A percentile compares a stretch with the other conserved stretches of the same genome.
These are phyloP conservation scores for Equus przewalskii DNA, from an alignment of 2,113 vertebrate species.

Conservation along the genomic window DNA sequence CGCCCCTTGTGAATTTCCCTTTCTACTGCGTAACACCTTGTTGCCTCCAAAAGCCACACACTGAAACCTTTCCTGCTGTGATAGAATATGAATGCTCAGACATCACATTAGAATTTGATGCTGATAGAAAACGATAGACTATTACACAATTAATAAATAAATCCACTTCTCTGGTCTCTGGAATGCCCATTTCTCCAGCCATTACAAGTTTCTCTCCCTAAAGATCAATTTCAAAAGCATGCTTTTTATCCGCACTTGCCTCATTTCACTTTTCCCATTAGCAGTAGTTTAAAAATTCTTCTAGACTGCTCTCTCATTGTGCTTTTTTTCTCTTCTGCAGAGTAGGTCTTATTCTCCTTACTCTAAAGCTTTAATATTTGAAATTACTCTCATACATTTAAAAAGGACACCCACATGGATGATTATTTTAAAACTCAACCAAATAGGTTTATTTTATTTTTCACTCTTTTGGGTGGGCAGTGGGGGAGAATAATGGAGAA, in stretches of 20 bases:
- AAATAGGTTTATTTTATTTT: background rate
- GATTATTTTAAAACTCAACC: background rate
- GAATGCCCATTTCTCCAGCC: background rate
- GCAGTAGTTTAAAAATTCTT: conserved; percentile 1
- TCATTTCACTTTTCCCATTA: conserved; percentile 31
- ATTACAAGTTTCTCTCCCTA: background rate
- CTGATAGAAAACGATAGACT: background rate
- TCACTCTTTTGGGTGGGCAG: background rate
- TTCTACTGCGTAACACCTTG: background rate
- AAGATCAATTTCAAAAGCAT: background rate
- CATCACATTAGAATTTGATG: background rate
- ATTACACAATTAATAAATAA: background rate
- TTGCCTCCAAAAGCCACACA: background rate
- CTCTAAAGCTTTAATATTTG: conserved; percentile 22
- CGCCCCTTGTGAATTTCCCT: background rate
- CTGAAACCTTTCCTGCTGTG: background rate
- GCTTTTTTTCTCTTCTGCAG: background rate
- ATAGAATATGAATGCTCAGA: background rate
- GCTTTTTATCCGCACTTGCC: background rate
- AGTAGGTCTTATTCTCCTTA: background rate
- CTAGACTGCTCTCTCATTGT: background rate
- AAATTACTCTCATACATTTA: conserved; percentile 68
- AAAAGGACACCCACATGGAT: background rate
- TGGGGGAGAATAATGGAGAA: background rate
- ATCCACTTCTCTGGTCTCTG: background rate